These are phyloP conservation scores for Scopus umbretta DNA, from an alignment of 2,113 vertebrate species.

Conservation along the genomic window DNA sequence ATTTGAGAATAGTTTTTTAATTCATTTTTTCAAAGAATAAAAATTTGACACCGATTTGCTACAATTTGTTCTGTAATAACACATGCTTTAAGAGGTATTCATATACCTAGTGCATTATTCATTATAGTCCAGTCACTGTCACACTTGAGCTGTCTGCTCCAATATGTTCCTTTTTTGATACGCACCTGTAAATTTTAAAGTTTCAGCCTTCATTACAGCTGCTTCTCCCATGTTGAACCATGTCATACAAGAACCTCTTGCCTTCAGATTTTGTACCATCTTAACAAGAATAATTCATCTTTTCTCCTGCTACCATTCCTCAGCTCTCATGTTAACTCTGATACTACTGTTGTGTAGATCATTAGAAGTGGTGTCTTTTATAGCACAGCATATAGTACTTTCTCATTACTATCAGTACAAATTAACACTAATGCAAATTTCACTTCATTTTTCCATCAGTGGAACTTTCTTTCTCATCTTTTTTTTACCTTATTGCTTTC, in stretches of 20 bases:
- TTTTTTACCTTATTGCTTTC: not conserved
- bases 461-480: not conserved
- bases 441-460: not conserved
- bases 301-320: not conserved
- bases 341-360: not conserved
- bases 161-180: not conserved
- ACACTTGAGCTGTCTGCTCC: not conserved
- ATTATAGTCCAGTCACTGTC: not conserved
- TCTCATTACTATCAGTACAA: not conserved
- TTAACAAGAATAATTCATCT: not conserved
- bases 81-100: not conserved
- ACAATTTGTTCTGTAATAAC: not conserved
- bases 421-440: not conserved
- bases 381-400: not conserved
- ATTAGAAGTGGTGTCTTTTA: not conserved
- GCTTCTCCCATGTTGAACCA: not conserved
- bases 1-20: not conserved
- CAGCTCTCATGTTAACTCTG: not conserved
- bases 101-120: not conserved
- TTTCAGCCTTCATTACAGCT: not conserved
- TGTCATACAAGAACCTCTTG: not conserved
- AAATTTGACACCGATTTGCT: not conserved
- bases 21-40: not conserved
- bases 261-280: not conserved
- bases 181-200: not conserved